Evolutionary conservation across 2,797 vertebrate genomes (phyloP).

Genomic region (Sparidentex hasta): DNA sequence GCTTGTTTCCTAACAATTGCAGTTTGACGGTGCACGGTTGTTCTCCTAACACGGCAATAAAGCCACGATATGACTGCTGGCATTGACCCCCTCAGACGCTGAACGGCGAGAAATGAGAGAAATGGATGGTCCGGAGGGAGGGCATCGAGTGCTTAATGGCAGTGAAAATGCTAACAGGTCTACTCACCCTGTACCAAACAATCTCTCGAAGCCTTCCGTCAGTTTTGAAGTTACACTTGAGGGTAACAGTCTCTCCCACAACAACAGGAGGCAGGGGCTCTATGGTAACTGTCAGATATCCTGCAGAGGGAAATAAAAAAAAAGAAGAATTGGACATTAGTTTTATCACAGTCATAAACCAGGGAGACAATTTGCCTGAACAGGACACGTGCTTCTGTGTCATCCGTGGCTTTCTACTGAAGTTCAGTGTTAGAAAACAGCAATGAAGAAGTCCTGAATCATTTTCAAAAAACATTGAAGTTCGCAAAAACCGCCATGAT

Average conservation of each 20-base stretch:
- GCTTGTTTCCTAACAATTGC: conserved; percentile 51
- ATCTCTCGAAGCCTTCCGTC: conserved; percentile 98
- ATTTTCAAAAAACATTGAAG: conserved; percentile 1
- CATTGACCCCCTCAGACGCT: conserved; percentile 23
- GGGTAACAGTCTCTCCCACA: conserved; percentile 95
- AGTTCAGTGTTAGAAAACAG: conserved; percentile 13
- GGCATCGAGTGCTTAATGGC: conserved; percentile 22
- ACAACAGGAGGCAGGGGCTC: conserved; percentile 97
- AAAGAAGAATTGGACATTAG: neutral
- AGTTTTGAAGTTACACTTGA: conserved; percentile 99
- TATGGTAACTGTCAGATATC: conserved; percentile 98
- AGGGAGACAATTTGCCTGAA: neutral
- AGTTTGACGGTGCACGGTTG: conserved; percentile 38
- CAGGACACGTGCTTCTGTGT: neutral
- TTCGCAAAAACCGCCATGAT: conserved; percentile 5
- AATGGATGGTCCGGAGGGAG: conserved; percentile 12
- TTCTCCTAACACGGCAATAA: conserved; percentile 32
- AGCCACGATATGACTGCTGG: conserved; percentile 28
- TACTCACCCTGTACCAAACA: conserved; percentile 98
- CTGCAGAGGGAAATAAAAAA: conserved; percentile 74
- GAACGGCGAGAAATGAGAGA: conserved; percentile 25
- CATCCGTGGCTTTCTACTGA: neutral
- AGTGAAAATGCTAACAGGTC: conserved; percentile 27
- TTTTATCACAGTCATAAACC: conserved; percentile 2
- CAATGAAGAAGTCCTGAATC: conserved; percentile 8